These are phyloP conservation scores for Tichodroma muraria DNA, from an alignment of 2,113 vertebrate species.

Conservation along the genomic window DNA sequence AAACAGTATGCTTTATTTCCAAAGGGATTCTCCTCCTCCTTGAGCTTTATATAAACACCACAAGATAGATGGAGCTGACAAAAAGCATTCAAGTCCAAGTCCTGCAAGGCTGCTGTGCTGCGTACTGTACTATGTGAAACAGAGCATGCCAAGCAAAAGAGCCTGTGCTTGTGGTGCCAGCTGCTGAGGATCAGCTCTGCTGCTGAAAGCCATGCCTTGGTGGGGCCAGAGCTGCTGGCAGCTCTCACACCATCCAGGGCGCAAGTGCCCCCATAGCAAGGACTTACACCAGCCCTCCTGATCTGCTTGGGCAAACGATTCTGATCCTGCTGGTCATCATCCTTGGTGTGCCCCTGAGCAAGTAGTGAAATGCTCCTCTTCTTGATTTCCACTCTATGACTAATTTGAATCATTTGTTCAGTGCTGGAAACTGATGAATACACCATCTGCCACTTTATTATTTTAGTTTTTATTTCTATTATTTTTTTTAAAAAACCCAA, in stretches of 20 bases:
- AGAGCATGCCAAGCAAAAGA: background rate
- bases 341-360: background rate
- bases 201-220: background rate
- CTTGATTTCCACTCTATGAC: constrained; percentile 31
- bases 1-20: background rate
- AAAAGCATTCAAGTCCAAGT: background rate
- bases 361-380: constrained; percentile 9
- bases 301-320: background rate
- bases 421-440: constrained; percentile 7
- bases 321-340: background rate
- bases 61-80: background rate
- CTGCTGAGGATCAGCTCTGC: background rate
- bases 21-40: background rate
- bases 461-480: background rate
- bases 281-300: background rate
- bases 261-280: background rate
- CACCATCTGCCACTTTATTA: constrained; percentile 1
- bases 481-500: background rate
- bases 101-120: background rate
- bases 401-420: constrained; percentile 55
- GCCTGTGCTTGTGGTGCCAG: background rate
- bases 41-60: background rate
- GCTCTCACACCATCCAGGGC: background rate
- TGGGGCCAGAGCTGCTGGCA: background rate
- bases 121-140: accelerated